Evolutionary conservation across 2,113 vertebrate species (phyloP).

Genomic region (Chionis minor): DNA sequence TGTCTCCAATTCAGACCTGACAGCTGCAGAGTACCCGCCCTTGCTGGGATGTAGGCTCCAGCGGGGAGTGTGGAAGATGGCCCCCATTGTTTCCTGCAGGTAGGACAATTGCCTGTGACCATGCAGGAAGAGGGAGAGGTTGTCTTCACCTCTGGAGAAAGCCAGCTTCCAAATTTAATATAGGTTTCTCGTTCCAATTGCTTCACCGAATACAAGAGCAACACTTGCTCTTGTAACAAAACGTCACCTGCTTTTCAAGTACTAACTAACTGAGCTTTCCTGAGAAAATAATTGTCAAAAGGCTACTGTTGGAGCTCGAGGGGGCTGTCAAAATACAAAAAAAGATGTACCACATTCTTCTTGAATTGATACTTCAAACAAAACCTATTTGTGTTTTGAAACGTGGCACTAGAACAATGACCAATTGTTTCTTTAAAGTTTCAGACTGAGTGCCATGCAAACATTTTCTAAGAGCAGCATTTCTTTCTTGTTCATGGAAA

Average conservation of each 20-base stretch:
- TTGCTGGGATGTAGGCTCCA: not conserved
- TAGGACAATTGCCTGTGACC: not conserved
- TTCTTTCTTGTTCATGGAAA: not conserved
- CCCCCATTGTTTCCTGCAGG: not conserved
- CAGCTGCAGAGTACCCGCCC: not conserved
- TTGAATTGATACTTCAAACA: conserved; percentile 13
- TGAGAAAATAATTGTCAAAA: conserved; percentile 34
- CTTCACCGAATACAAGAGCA: not conserved
- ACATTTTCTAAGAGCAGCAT: not conserved
- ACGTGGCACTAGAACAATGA: not conserved
- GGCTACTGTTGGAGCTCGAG: not conserved
- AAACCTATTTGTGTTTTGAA: conserved; percentile 26
- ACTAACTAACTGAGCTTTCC: conserved; percentile 1
- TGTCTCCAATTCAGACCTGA: not conserved
- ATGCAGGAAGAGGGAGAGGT: not conserved
- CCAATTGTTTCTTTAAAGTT: not conserved
- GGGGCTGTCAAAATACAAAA: not conserved
- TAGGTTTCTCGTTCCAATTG: not conserved
- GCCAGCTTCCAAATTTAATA: not conserved
- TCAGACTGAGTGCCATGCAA: not conserved
- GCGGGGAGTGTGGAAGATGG: not conserved
- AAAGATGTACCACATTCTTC: not conserved
- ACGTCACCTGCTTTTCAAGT: not conserved
- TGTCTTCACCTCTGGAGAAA: not conserved
- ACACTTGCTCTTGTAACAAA: not conserved